These are phyloP conservation scores for Atrichornis clamosus DNA, from an alignment of 2,113 vertebrate species.

Conservation along the genomic window DNA sequence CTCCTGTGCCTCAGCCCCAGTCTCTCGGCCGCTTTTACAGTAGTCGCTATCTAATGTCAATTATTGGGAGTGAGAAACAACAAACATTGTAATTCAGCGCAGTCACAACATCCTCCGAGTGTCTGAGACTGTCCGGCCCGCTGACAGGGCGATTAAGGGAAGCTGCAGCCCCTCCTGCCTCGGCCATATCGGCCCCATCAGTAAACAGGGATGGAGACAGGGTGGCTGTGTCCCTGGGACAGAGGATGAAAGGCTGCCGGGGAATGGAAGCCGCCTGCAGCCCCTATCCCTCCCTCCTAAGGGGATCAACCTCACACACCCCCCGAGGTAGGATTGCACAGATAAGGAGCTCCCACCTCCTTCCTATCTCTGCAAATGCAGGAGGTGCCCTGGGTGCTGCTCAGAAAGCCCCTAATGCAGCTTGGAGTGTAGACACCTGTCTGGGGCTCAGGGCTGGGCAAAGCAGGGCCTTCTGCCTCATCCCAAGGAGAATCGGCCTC, in stretches of 20 bases:
- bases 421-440: accelerated
- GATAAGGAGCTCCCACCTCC: not conserved
- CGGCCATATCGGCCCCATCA: constrained; percentile 67
- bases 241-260: constrained; percentile 44
- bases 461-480: not conserved
- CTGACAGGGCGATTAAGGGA: constrained; percentile 62
- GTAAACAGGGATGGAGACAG: constrained; percentile 76
- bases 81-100: constrained; percentile 67
- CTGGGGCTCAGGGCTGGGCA: not conserved
- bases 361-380: not conserved
- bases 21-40: constrained; percentile 7
- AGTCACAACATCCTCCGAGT: constrained; percentile 73
- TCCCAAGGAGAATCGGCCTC: not conserved
- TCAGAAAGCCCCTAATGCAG: not conserved
- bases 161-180: constrained; percentile 44
- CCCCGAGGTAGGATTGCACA: not conserved
- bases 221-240: constrained; percentile 69
- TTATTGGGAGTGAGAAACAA: constrained; percentile 71
- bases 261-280: not conserved
- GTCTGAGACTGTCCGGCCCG: constrained; percentile 46
- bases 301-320: not conserved
- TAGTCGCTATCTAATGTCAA: constrained; percentile 70
- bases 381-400: not conserved
- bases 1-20: not conserved
- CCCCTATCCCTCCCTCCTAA: not conserved